Conservation (phyloP, 2,888 invertebrate genomes). For the Melanostoma mellinum region DNA sequence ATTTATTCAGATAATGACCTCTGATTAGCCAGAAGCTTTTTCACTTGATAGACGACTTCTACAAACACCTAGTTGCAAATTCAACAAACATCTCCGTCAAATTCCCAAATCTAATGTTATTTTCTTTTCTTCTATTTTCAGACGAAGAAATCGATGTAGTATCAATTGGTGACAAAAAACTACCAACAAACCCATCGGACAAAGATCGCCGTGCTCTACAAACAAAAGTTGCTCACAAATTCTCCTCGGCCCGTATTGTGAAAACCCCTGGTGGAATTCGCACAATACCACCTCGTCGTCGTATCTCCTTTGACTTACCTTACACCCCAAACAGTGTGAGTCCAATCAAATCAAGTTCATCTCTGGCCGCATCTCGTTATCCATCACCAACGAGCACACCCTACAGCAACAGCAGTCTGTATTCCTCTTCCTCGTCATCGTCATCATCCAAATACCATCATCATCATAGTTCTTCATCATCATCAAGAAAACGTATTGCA, state of each 20-base stretch:
- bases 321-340: conserved; percentile 79
- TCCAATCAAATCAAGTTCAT: conserved; percentile 78
- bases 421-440: conserved; percentile 76
- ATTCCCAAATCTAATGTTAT: neutral
- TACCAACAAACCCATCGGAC: conserved; percentile 88
- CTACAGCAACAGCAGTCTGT: conserved; percentile 79
- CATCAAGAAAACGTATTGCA: conserved; percentile 75
- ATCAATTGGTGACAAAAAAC: conserved; percentile 85
- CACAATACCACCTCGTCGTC: conserved; percentile 77
- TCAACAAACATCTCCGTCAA: too few species aligned
- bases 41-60: too few species aligned
- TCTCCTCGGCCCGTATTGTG: conserved; percentile 79
- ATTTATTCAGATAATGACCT: too few species aligned
- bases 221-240: conserved; percentile 85
- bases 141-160: conserved; percentile 93
- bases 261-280: conserved; percentile 77
- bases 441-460: conserved; percentile 48
- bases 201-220: conserved; percentile 87
- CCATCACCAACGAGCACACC: conserved; percentile 79
- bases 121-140: conserved; percentile 70
- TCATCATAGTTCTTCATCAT: conserved; percentile 36
- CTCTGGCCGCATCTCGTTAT: conserved; percentile 77
- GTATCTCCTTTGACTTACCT: conserved; percentile 76
- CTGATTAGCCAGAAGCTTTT: too few species aligned
- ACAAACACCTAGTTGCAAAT: too few species aligned